Evolutionary conservation across 1,140 invertebrate species (phyloP).

Genomic region (Drosophila malerkotliana): DNA sequence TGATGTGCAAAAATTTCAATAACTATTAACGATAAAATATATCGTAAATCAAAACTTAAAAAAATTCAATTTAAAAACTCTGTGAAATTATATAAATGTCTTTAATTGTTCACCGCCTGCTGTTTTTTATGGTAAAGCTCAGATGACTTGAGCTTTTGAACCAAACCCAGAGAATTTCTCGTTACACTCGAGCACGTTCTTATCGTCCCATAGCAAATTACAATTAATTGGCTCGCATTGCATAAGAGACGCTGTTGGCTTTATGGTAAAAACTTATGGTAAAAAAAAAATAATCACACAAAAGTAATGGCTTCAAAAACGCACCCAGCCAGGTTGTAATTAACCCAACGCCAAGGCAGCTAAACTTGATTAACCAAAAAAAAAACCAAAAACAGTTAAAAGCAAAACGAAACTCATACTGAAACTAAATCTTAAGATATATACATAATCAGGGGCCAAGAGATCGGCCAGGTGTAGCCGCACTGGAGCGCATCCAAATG

Average conservation of each 20-base stretch:
- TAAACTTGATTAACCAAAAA: constrained; percentile 24
- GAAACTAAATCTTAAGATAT: constrained; percentile 4
- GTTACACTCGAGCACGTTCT: constrained; percentile 41
- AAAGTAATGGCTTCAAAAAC: background rate
- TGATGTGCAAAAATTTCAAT: too few species aligned
- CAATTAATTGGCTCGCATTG: constrained; percentile 30
- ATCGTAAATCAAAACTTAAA: too few species aligned
- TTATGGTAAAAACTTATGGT: background rate
- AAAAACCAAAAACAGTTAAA: background rate
- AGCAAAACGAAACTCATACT: constrained; percentile 4
- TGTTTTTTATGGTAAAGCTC: constrained; percentile 10
- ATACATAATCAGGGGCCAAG: constrained; percentile 3
- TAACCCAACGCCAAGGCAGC: constrained; percentile 25
- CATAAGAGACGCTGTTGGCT: constrained; percentile 17
- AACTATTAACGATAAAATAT: too few species aligned
- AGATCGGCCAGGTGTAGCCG: constrained; percentile 15
- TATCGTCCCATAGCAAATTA: constrained; percentile 16
- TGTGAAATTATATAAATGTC: background rate
- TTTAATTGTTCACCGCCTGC: constrained; percentile 3
- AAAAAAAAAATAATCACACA: background rate
- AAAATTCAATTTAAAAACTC: background rate
- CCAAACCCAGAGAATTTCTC: background rate
- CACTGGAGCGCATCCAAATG: constrained; percentile 32
- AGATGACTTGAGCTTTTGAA: background rate
- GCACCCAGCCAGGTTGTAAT: constrained; percentile 30